These are phyloP conservation scores for Danio aesculapii DNA, from an alignment of 2,797 vertebrate species.

Conservation along the genomic window DNA sequence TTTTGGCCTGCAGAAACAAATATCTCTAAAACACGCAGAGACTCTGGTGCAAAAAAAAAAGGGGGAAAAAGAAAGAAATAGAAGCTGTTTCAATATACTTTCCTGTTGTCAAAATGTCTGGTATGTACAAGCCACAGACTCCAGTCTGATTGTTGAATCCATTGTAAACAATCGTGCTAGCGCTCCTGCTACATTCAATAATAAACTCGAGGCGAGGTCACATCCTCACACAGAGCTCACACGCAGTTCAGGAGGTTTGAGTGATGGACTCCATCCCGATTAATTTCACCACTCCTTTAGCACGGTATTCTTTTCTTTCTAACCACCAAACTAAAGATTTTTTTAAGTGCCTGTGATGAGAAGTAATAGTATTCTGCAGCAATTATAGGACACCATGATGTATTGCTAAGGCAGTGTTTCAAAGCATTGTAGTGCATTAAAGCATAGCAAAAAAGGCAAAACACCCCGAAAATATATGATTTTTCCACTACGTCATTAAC, in stretches of 20 bases:
- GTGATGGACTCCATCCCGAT: conserved; percentile 35
- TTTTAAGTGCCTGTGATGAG: conserved; percentile 21
- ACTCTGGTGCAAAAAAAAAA: conserved; percentile 68
- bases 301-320: conserved; percentile 8
- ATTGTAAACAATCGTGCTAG: conserved; percentile 72
- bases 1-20: conserved; percentile 69
- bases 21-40: conserved; percentile 60
- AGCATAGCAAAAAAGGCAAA: neutral
- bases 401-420: neutral
- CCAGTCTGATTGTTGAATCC: conserved; percentile 82
- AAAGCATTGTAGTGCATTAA: neutral
- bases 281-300: conserved; percentile 38
- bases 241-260: conserved; percentile 46
- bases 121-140: conserved; percentile 86
- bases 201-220: conserved; percentile 63
- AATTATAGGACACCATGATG: neutral
- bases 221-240: conserved; percentile 57
- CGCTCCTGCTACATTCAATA: conserved; percentile 60
- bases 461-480: neutral
- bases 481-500: no score
- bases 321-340: conserved; percentile 12
- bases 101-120: conserved; percentile 87
- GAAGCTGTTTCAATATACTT: conserved; percentile 78
- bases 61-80: conserved; percentile 51
- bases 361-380: conserved; percentile 11